phyloP scores from a whole-genome alignment of 2,113 vertebrate genomes.

The Thymallus thymallus region DNA sequence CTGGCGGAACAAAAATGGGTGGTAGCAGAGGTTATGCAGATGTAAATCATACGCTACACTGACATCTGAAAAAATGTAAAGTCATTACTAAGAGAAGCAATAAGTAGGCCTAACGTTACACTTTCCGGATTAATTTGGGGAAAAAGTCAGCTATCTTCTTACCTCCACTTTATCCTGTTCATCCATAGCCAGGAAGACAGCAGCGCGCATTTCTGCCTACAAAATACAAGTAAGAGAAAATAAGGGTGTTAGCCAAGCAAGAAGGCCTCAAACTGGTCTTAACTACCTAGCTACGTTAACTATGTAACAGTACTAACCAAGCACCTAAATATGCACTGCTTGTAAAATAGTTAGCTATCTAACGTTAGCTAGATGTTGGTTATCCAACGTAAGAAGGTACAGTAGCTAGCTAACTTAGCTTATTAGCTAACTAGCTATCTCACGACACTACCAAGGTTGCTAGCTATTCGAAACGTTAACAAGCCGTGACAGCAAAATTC shows the following conservation, averaged over 20 bases:
- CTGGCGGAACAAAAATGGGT: conserved; percentile 63
- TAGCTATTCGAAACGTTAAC: no score
- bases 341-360: not conserved
- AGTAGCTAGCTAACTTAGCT: not conserved
- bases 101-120: not conserved
- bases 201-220: conserved; percentile 92
- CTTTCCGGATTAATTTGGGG: not conserved
- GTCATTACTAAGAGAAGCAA: no score
- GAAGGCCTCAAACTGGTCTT: not conserved
- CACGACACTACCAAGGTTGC: not conserved
- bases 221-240: conserved; percentile 16
- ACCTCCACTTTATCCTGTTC: conserved; percentile 94
- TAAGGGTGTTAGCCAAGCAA: no score
- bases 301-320: not conserved
- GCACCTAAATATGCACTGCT: not conserved
- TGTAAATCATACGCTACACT: not conserved
- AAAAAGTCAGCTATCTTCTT: conserved; percentile 30
- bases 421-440: not conserved
- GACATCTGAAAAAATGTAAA: not conserved
- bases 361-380: no score
- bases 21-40: not conserved
- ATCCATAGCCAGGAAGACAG: conserved; percentile 93
- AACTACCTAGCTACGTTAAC: not conserved
- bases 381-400: no score
- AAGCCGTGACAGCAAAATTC: no score